Percentiles rank a stretch among this genome's conserved stretches.
phyloP scores from a whole-genome alignment of 1,140 invertebrate genomes.

The Colletes gigas region DNA sequence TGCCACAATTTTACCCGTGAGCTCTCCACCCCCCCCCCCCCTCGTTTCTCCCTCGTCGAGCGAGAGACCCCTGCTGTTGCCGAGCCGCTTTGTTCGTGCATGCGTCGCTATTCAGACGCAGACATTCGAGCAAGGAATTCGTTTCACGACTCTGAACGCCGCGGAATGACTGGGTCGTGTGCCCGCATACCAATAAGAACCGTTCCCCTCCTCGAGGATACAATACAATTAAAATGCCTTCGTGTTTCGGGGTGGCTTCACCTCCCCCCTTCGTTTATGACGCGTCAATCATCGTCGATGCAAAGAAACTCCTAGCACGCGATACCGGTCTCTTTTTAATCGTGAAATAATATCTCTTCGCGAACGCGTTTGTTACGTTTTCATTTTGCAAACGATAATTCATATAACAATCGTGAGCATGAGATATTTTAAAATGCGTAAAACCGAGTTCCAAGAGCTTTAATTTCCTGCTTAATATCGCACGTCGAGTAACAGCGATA shows the following conservation, averaged over 20 bases:
- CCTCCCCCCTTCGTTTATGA: too few species aligned
- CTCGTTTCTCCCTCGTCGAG: slow-evolving; percentile 4
- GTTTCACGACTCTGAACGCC: slow-evolving; percentile 8
- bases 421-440: too few species aligned
- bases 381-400: too few species aligned
- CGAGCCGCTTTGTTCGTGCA: slow-evolving; percentile 45
- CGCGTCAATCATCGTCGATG: background rate
- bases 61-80: slow-evolving; percentile 13
- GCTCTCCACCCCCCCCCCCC: background rate
- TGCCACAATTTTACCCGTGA: slow-evolving; percentile 30
- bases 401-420: too few species aligned
- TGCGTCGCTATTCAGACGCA: slow-evolving; percentile 18
- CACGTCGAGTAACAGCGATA: too few species aligned
- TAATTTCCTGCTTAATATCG: too few species aligned
- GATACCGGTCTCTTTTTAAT: too few species aligned
- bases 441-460: too few species aligned
- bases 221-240: background rate
- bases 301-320: background rate
- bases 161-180: background rate
- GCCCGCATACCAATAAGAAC: slow-evolving; percentile 13
- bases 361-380: too few species aligned
- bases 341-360: too few species aligned
- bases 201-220: background rate
- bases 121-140: slow-evolving; percentile 27
- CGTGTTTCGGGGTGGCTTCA: background rate